Evolutionary conservation across 1,140 invertebrate species (phyloP), one percentile per base, ranked within the genome.

Genomic region (Vanessa tameamea): DNA sequence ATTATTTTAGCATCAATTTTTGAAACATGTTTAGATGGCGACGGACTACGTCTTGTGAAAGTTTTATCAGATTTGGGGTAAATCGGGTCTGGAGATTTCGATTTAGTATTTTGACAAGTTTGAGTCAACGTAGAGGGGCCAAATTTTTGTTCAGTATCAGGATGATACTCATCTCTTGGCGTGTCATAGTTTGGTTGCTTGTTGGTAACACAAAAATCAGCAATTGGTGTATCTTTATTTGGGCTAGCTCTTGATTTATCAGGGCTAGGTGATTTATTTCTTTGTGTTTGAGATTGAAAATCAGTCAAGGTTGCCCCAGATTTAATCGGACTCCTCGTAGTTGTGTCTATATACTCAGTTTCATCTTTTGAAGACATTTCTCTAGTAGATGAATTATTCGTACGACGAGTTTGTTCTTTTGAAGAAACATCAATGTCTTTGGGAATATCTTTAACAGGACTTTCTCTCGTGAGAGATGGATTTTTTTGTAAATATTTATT

Each of bases 401-500:
- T 61, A 47, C 67, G 59, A 11, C n/a, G 37, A 12, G 47, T 23
- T 23, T 47, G 8, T 37, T 64, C 13, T 13, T 67, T 26, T 53
- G 59, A 64, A 64, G 7, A 15, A 13, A 64, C 11, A 2, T 47
- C 12, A 20, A 2, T 15, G 16, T 47, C 43, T 48, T 48, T 26
- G 3, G n/a, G 37, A 43, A 64, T 14, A 48, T 65, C 63, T 47
- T 13, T 66, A 53, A n/a, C 14, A 16, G 57, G 72, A 53, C 59
- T 55, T 26, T 55, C 26, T 31, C 51, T 74, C 16, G 71, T 26
- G 14, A 80, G 77, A 53, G 82, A 84, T 51, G 51, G 68, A 69
- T 72, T 47, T 67, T 47, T 81, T 14, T 71, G 55, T 16, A 20
- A 55, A 20, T 70, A 26, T 16, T 55, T 78, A 71, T 71, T 53